Base-by-base conservation (phyloP, 2,888 invertebrate species). In the Xylocampa areola region DNA sequence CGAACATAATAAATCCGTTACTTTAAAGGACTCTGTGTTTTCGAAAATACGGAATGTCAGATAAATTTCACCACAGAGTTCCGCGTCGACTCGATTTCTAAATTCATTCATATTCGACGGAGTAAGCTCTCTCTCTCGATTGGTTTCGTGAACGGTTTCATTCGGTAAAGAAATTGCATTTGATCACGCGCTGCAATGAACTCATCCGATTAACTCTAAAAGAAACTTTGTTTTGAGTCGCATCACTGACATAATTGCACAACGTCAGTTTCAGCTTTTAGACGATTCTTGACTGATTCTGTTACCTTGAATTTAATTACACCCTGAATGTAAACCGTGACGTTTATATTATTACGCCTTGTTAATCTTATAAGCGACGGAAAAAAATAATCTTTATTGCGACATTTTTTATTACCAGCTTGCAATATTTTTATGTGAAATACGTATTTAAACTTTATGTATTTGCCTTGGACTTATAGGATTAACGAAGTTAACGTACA, bases 331-430 rank as follows among this genome's bases (percentile, higher is more conserved):
- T 62, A 41, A 66, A 71, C 69, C 53, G 47, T 72, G 61, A 62
- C 64, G 43, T 69, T 53, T 55, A 64, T 63, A 68, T 71, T 66
- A 67, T 77, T 80, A 80, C 64, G 76, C 80, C 86, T 86, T 83
- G 81, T 85, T 81, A 84, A 85, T 85, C 78, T 82, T 82, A 78
- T 85, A 78, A 79, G 75, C 73, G 70, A 74, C 73, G 70, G 71
- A 69, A 75, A 77, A n/a, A 75, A 69, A 79, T 77, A 57, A 75
- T 78, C 68, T 80, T 79, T 80, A 78, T 73, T 75, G 76, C 74
- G 77, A 78, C 77, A 75, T 66, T 73, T 78, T 81, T 83, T 79
- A 79, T 77, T 78, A 80, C 78, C 62, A 25, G 77, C 83, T 85
- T 84, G 71, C 73, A 75, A 80, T 76, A 66, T 80, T 76, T 79